Base-by-base conservation (phyloP, 2,113 vertebrate genomes). In the Eublepharis macularius region DNA sequence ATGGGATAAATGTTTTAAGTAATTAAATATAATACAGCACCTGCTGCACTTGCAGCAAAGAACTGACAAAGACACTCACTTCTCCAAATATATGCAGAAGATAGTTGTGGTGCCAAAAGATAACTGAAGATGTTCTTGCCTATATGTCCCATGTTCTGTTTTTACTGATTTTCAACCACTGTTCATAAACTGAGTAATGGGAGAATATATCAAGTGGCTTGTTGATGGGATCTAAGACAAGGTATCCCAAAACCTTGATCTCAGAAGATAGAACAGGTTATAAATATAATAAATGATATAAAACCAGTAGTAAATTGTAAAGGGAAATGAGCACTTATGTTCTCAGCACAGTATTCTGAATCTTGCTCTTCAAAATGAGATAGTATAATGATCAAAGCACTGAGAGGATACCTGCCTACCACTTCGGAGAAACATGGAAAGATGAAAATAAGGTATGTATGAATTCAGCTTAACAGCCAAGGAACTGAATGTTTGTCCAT, bases 111-210 rank as follows among this genome's bases (percentile, higher is more conserved):
- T 70, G 24, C 49, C 54, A 54, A 54, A 57, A 47, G 3, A 32
- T n/a, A 47, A 70, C 32, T 81, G 11, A 29, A 36, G 41, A 43
- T 7, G 3, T 26, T 69, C 69, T 36, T 24, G 9, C 1, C n/a
- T n/a, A 1, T 4, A 1, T 24, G 6, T 6, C 32, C 39, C 74
- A 7, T 73, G 1, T 66, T 76, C 4, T 0, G 0, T 63, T 19
- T 26, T 47, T 57, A 45, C 3, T 84, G 72, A 70, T 16, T 1
- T 29, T 82, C 16, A 84, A 57, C 32, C 19, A 34, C 5, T 63
- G 13, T 70, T 81, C n/a, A 57, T 57, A 47, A 57, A 39, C 34
- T 36, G 21, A 83, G 14, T 13, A 65, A 79, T 76, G 45, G 73
- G 87, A 69, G 66, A 32, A 74, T 45, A 82, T 89, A 54, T 76